phyloP scores from a whole-genome alignment of 2,888 invertebrate species.

The Drosophila neonasuta region DNA sequence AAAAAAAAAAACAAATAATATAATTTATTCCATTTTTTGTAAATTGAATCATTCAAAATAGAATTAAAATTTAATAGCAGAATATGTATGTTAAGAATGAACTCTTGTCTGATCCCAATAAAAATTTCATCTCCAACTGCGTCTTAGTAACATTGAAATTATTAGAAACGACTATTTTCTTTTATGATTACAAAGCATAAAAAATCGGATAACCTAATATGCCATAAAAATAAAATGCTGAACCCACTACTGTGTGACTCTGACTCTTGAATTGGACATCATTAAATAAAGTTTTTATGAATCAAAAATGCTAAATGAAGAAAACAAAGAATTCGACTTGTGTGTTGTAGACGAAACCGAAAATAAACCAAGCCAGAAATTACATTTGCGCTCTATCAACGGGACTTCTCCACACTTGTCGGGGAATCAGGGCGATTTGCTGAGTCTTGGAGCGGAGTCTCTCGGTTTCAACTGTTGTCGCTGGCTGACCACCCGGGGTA shows the following conservation, averaged over 20 bases:
- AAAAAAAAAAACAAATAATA: no score
- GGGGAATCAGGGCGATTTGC: slow-evolving; percentile 7
- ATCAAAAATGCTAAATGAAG: slow-evolving; percentile 34
- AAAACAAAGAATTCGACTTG: slow-evolving; percentile 45
- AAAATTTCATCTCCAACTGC: slow-evolving; percentile 19
- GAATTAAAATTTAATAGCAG: background rate
- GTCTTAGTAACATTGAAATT: slow-evolving; percentile 6
- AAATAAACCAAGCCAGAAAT: slow-evolving; percentile 68
- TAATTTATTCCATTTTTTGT: no score
- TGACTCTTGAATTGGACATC: slow-evolving; percentile 15
- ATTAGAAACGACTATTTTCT: slow-evolving; percentile 16
- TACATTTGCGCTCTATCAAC: slow-evolving; percentile 46
- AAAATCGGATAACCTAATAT: slow-evolving; percentile 46
- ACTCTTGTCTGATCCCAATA: background rate
- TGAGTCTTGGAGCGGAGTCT: slow-evolving; percentile 11
- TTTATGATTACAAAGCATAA: slow-evolving; percentile 25
- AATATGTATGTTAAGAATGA: background rate
- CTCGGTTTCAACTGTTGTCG: slow-evolving; percentile 24
- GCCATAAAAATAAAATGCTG: slow-evolving; percentile 41
- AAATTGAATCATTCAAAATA: background rate
- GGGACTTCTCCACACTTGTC: slow-evolving; percentile 22
- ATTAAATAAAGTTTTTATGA: slow-evolving; percentile 45
- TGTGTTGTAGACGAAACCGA: slow-evolving; percentile 33
- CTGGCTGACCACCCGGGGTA: slow-evolving; percentile 62
- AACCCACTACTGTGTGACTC: slow-evolving; percentile 35